phyloP scores from a whole-genome alignment of 1,140 invertebrate genomes.

The Tetragnatha versicolor region DNA sequence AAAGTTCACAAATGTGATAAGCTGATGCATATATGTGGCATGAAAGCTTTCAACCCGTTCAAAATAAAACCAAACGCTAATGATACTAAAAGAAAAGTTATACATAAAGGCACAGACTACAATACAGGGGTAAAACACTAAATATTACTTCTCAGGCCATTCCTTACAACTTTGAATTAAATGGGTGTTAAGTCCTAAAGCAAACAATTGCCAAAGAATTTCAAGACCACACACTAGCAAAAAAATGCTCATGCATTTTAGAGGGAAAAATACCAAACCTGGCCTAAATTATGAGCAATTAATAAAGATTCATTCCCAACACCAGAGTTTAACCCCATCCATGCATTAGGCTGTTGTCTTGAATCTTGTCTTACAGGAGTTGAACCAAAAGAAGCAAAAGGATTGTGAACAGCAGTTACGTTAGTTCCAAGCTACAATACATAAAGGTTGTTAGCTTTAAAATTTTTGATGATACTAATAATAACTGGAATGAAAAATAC shows the following conservation, averaged over 20 bases:
- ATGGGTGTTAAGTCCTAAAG: background rate
- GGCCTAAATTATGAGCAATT: constrained; percentile 28
- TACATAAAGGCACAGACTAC: background rate
- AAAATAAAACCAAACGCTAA: no score
- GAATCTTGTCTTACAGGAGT: constrained; percentile 35
- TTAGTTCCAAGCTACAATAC: constrained; percentile 35
- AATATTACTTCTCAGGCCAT: background rate
- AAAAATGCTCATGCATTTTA: background rate
- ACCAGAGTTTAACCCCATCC: constrained; percentile 35
- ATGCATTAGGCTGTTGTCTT: constrained; percentile 40
- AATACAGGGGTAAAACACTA: background rate
- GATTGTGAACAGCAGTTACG: constrained; percentile 35
- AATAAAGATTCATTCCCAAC: constrained; percentile 33
- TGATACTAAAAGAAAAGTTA: background rate
- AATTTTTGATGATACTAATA: no score
- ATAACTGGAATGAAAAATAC: no score
- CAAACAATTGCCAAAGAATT: background rate
- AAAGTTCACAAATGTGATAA: no score
- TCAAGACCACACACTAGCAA: background rate
- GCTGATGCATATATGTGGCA: no score
- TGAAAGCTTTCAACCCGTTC: no score
- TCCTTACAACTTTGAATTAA: background rate
- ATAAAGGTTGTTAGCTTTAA: background rate
- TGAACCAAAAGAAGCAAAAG: constrained; percentile 35
- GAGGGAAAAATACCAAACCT: constrained; percentile 23